phyloP scores from a whole-genome alignment of 2,888 invertebrate species.

The Zootermopsis nevadensis region DNA sequence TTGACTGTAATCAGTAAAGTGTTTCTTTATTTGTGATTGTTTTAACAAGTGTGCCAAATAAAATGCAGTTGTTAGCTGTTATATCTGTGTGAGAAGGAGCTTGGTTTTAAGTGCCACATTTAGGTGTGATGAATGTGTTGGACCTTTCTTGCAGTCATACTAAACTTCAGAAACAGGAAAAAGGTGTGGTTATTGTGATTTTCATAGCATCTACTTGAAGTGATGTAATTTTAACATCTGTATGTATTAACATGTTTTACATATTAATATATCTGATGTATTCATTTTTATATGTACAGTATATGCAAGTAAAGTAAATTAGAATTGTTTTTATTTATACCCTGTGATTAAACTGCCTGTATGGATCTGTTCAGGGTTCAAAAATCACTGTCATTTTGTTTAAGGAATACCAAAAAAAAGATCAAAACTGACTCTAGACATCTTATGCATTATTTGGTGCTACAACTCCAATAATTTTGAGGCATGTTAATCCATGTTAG shows the following conservation, averaged over 20 bases:
- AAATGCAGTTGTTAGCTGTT: not conserved
- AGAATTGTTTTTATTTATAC: not conserved
- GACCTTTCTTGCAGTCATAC: not conserved
- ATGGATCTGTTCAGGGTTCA: no score
- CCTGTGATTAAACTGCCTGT: no score
- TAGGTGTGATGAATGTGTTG: not conserved
- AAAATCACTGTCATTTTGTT: no score
- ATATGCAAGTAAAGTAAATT: not conserved
- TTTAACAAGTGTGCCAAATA: conserved; percentile 21
- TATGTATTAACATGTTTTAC: conserved; percentile 36
- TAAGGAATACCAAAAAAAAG: no score
- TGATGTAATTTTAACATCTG: conserved; percentile 12
- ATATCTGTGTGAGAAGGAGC: not conserved
- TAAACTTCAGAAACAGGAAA: not conserved
- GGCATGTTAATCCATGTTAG: no score
- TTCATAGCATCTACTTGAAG: no score
- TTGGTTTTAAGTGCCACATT: not conserved
- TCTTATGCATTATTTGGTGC: not conserved
- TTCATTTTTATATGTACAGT: conserved; percentile 19
- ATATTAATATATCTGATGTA: conserved; percentile 18
- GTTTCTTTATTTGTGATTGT: not conserved
- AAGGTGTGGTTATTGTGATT: conserved; percentile 3
- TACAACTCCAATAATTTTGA: no score
- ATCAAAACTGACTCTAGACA: not conserved
- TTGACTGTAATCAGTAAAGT: not conserved